A percentile compares a stretch with the other conserved stretches of the same genome.
phyloP scores from a whole-genome alignment of 2,797 vertebrate species.

The Cossypha dichroa region DNA sequence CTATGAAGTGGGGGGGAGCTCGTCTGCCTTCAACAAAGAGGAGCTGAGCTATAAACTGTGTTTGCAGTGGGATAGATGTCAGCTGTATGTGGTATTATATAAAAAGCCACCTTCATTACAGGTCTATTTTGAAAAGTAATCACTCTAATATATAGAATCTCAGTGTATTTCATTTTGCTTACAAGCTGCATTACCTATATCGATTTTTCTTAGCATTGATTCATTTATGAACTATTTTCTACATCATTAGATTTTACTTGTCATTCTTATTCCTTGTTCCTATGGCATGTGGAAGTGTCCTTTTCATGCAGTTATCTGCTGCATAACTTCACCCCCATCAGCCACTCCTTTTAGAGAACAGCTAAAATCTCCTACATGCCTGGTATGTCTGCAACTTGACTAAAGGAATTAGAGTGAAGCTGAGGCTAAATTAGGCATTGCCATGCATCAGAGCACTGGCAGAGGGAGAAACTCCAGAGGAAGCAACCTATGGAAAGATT shows the following conservation, averaged over 20 bases:
- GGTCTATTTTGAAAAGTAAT: background rate
- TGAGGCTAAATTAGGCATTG: slow-evolving; percentile 34
- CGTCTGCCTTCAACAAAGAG: background rate
- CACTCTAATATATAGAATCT: background rate
- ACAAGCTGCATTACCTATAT: background rate
- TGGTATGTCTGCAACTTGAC: slow-evolving; percentile 5
- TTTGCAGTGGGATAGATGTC: background rate
- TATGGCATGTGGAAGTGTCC: background rate
- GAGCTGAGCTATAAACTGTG: background rate
- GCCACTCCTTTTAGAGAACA: background rate
- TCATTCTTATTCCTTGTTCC: slow-evolving; percentile 2
- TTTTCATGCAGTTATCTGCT: slow-evolving; percentile 35
- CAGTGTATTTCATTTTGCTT: background rate
- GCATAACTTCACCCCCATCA: background rate
- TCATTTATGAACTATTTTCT: slow-evolving; percentile 38
- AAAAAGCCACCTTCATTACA: background rate
- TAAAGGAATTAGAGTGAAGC: slow-evolving; percentile 34
- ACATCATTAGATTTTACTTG: slow-evolving; percentile 47
- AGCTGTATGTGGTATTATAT: background rate
- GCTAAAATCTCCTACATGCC: background rate
- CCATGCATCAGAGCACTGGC: background rate
- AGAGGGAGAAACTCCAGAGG: background rate
- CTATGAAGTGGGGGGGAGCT: background rate
- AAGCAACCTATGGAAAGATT: background rate
- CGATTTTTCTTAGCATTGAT: slow-evolving; percentile 19